Conservation (phyloP, 2,797 vertebrate genomes). For the Molossus molossus region DNA sequence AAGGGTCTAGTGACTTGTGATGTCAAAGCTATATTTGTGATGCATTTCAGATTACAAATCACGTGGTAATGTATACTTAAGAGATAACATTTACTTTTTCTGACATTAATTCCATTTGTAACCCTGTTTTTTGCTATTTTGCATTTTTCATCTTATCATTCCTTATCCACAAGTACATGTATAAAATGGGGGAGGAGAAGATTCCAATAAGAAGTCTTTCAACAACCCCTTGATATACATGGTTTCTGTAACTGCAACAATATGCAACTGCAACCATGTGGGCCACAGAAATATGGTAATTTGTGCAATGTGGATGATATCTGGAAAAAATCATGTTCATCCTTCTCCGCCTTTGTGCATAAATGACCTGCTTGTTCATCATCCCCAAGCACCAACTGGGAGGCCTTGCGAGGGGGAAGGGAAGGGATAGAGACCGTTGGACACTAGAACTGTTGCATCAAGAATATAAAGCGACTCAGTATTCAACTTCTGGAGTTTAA, state of each 20-base stretch:
- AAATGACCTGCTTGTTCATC: neutral
- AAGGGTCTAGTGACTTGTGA: neutral
- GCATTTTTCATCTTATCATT: neutral
- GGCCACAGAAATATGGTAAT: neutral
- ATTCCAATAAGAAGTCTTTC: neutral
- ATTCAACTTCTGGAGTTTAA: slow-evolving; percentile 11
- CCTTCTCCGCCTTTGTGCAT: neutral
- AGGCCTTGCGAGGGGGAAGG: neutral
- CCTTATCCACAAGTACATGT: neutral
- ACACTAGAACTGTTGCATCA: neutral
- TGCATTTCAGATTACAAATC: neutral
- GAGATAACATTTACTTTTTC: slow-evolving; percentile 26
- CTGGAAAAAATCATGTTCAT: neutral
- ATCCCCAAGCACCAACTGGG: neutral
- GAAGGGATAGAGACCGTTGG: neutral
- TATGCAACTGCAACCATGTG: neutral
- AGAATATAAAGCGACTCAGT: neutral
- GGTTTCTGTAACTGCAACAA: neutral
- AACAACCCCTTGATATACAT: neutral
- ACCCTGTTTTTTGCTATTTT: neutral
- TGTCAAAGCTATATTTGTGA: neutral
- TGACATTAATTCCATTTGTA: slow-evolving; percentile 20
- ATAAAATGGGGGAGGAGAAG: neutral
- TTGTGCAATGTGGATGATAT: neutral
- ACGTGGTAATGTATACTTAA: neutral